Base-by-base conservation (phyloP, 2,888 invertebrate species). In the Willowsia nigromaculata region DNA sequence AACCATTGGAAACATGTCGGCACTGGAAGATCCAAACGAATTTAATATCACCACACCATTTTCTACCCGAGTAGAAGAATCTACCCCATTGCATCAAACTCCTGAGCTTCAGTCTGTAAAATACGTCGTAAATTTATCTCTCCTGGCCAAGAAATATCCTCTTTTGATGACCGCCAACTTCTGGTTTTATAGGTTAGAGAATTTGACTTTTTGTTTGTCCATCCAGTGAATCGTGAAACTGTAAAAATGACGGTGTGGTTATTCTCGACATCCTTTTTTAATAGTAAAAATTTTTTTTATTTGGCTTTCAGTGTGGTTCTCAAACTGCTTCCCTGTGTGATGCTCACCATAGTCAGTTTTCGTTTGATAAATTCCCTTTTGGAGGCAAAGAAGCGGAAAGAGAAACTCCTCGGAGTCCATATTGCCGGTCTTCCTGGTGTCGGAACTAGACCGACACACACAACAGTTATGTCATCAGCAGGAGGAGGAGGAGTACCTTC, bases 171-270 rank as follows among this genome's bases (percentile, higher is more conserved):
- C 94, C 68, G 95, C 97, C 90, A 98, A 97, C 93, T 97, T 98
- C 94, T 97, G 97, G 96, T 96, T 98, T 93, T 98, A 98, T 94
- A 97, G 98, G 92, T 92, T 9, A 37, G 37, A 53, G 11, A 18
- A 53, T 53, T 5, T 7, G 53, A 53, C 43, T 50, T 6, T 50
- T 11, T 50, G 11, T 71, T 40, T 30, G 53, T 37, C 37, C 4
- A 37, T n/a, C n/a, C n/a, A n/a, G n/a, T n/a, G n/a, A n/a, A n/a
- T n/a, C n/a, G n/a, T n/a, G n/a, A n/a, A n/a, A n/a, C n/a, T n/a
- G n/a, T n/a, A n/a, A n/a, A n/a, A n/a, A n/a, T n/a, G n/a, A n/a
- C n/a, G n/a, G n/a, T n/a, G n/a, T n/a, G n/a, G n/a, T n/a, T n/a
- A n/a, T n/a, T n/a, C n/a, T n/a, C n/a, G n/a, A n/a, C n/a, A n/a